Evolutionary conservation across 1,140 invertebrate genomes (phyloP).

Genomic region (Mamestra configurata): DNA sequence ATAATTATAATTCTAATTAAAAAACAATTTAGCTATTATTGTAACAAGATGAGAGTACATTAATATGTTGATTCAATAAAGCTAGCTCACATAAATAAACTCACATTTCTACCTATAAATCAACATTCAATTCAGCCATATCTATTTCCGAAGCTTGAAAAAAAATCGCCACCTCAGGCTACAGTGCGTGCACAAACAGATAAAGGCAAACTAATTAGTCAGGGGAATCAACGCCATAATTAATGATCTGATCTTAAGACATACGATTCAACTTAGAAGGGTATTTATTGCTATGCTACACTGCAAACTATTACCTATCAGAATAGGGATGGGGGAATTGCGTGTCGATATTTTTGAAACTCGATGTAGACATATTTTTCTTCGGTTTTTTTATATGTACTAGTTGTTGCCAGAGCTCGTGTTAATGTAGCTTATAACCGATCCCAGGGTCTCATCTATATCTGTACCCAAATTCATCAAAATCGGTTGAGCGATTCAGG

Average conservation of each 20-base stretch:
- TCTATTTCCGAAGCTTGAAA: not conserved
- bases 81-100: too few relatives aligned
- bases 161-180: not conserved
- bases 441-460: too few relatives aligned
- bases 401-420: too few relatives aligned
- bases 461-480: too few relatives aligned
- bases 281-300: constrained; percentile 38
- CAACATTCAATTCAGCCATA: not conserved
- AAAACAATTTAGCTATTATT: too few relatives aligned
- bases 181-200: constrained; percentile 15
- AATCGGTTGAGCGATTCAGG: too few relatives aligned
- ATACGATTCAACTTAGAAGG: constrained; percentile 38
- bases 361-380: too few relatives aligned
- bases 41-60: too few relatives aligned
- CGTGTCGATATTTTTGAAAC: not conserved
- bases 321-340: constrained; percentile 25
- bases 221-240: constrained; percentile 38
- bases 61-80: too few relatives aligned
- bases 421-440: too few relatives aligned
- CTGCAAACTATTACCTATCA: constrained; percentile 25
- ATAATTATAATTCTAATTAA: too few relatives aligned
- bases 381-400: too few relatives aligned
- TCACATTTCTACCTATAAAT: not conserved
- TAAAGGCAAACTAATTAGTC: constrained; percentile 46
- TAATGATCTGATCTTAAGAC: constrained; percentile 38